Conservation (phyloP, 35 echinoderm and acorn worm genomes). For the Anneissia japonica region DNA sequence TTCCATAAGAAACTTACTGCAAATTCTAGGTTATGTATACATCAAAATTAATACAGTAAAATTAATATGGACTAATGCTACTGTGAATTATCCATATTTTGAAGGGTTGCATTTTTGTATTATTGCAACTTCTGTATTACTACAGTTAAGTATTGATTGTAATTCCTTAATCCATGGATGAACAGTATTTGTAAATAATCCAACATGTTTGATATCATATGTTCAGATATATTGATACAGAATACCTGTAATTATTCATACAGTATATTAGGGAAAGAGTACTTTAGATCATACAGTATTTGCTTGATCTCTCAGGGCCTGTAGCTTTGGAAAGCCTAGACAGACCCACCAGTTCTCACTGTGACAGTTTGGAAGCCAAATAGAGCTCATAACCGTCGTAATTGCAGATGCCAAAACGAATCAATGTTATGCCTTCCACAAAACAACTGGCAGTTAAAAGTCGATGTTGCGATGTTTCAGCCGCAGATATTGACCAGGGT, state of each 20-base stretch:
- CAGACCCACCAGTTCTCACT: background rate
- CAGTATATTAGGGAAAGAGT: background rate
- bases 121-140: background rate
- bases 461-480: background rate
- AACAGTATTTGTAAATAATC: background rate
- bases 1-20: too few species aligned
- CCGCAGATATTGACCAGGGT: background rate
- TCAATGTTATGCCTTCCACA: background rate
- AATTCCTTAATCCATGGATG: background rate
- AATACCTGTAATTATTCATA: background rate
- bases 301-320: background rate
- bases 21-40: too few species aligned
- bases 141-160: too few species aligned
- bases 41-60: too few species aligned
- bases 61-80: too few species aligned
- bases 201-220: background rate
- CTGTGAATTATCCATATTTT: background rate
- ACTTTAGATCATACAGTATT: background rate
- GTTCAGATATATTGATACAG: background rate
- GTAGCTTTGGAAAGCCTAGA: background rate
- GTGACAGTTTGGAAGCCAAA: background rate
- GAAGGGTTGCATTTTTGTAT: background rate
- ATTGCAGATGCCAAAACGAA: background rate
- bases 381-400: background rate
- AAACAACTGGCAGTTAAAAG: background rate